Evolutionary conservation across 2,888 invertebrate genomes (phyloP).

Genomic region (Metallyticus violacea): DNA sequence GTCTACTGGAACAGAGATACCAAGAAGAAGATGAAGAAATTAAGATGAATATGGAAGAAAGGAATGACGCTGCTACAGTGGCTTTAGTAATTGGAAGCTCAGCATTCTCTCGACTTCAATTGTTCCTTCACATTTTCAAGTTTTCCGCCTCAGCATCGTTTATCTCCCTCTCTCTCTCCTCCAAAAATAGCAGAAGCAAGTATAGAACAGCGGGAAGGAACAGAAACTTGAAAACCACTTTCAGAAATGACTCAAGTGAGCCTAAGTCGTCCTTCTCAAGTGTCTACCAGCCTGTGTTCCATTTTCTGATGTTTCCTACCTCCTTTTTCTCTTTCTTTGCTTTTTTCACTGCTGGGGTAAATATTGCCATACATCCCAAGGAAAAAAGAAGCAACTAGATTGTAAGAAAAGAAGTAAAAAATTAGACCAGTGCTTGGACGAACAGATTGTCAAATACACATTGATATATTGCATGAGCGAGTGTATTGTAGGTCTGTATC

Average conservation of each 20-base stretch:
- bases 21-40: too few relatives aligned
- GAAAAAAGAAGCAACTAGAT: neutral
- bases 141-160: neutral
- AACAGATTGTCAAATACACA: neutral
- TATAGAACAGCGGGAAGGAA: neutral
- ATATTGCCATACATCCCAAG: neutral
- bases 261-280: neutral
- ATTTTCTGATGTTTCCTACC: neutral
- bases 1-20: too few relatives aligned
- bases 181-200: neutral
- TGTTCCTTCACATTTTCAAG: neutral
- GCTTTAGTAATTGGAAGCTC: neutral
- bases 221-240: constrained; percentile 16
- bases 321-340: neutral
- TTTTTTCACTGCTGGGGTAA: neutral
- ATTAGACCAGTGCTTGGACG: neutral
- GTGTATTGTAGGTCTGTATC: neutral
- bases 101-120: neutral
- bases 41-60: neutral
- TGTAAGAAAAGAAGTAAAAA: neutral
- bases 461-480: neutral
- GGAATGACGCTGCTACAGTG: neutral
- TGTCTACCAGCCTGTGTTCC: neutral
- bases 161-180: neutral
- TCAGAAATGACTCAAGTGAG: constrained; percentile 14